These are phyloP conservation scores for Caenorhabditis inopinata DNA, from an alignment of 1,140 invertebrate genomes.

Conservation along the genomic window DNA sequence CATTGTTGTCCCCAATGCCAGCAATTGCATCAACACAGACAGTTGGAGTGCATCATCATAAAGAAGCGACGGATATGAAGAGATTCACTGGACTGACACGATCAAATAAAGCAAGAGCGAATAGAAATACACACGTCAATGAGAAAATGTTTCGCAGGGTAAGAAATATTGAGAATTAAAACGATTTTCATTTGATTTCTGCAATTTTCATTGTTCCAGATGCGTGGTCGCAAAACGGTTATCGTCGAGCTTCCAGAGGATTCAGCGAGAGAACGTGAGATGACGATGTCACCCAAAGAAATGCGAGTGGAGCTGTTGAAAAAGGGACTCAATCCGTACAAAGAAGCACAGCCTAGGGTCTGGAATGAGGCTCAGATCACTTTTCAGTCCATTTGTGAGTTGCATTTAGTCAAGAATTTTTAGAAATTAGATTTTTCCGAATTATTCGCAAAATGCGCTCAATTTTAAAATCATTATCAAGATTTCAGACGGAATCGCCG, in stretches of 20 bases:
- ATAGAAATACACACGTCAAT: slow-evolving; percentile 64
- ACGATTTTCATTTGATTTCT: too few relatives aligned
- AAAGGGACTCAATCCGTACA: slow-evolving; percentile 61
- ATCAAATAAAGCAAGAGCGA: slow-evolving; percentile 57
- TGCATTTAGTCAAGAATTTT: not conserved
- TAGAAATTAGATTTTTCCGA: too few relatives aligned
- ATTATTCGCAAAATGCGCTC: too few relatives aligned
- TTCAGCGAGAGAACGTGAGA: slow-evolving; percentile 36
- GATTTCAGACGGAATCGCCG: slow-evolving; percentile 57
- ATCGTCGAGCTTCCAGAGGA: slow-evolving; percentile 59
- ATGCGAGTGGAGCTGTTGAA: slow-evolving; percentile 57
- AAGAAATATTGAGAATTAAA: too few relatives aligned
- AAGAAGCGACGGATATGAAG: slow-evolving; percentile 54
- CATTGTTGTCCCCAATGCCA: not conserved
- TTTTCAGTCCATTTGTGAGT: slow-evolving; percentile 61
- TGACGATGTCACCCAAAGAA: slow-evolving; percentile 52
- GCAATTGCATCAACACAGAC: not conserved
- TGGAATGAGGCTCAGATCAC: slow-evolving; percentile 64
- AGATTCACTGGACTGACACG: slow-evolving; percentile 57
- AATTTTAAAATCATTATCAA: too few relatives aligned
- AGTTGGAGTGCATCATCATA: slow-evolving; percentile 59
- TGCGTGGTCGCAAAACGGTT: slow-evolving; percentile 55
- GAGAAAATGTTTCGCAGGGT: slow-evolving; percentile 57
- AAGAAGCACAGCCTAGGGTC: slow-evolving; percentile 56
- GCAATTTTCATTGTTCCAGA: slow-evolving; percentile 9